A percentile compares a stretch with the other conserved stretches of the same genome.
Conservation (phyloP, 2,113 vertebrate species). For the Anolis sagrei region DNA sequence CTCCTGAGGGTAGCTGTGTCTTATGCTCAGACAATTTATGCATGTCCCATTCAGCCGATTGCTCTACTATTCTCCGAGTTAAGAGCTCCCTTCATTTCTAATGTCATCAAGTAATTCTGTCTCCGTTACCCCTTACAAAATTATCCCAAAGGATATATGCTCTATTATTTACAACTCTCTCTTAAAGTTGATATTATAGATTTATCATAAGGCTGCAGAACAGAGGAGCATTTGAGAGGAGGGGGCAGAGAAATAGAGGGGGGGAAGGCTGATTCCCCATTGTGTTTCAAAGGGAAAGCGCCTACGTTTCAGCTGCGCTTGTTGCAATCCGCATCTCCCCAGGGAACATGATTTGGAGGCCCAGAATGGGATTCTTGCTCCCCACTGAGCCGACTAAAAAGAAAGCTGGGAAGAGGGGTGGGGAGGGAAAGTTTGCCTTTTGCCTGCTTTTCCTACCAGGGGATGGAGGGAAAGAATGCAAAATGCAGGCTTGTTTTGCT, state of each 20-base stretch:
- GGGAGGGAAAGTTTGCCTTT: background rate
- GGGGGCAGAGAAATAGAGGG: background rate
- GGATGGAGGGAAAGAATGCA: conserved; percentile 12
- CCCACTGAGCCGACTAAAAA: background rate
- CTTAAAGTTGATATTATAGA: background rate
- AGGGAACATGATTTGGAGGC: background rate
- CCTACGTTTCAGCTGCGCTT: background rate
- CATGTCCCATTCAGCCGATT: background rate
- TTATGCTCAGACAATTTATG: background rate
- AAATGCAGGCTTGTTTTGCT: conserved; percentile 3
- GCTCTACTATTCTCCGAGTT: background rate
- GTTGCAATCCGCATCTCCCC: accelerated
- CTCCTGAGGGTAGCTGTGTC: conserved; percentile 40
- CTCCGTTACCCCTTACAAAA: background rate
- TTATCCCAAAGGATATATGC: background rate
- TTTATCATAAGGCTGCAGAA: background rate
- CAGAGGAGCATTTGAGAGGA: background rate
- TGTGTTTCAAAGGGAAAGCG: accelerated
- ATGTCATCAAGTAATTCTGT: background rate
- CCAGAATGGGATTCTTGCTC: background rate
- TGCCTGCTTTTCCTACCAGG: background rate
- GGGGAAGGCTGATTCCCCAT: accelerated
- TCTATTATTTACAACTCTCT: conserved; percentile 17
- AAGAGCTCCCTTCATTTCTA: conserved; percentile 3
- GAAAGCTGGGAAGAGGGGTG: background rate